Evolutionary conservation across 2,888 invertebrate genomes (phyloP).

Genomic region (Rambutsinella grinnellia): DNA sequence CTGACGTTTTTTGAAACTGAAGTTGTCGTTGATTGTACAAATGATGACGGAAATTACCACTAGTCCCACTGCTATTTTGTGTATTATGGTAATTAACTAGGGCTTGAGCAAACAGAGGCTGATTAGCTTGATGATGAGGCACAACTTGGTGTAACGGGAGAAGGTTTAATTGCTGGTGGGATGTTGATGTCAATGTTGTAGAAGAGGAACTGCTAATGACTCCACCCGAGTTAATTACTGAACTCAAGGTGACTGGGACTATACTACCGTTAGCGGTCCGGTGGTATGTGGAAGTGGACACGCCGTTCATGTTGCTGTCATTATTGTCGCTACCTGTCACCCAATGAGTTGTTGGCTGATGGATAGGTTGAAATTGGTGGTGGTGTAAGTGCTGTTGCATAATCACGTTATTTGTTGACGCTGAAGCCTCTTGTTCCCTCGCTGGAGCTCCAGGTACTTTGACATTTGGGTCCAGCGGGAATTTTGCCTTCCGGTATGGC

Average conservation of each 20-base stretch:
- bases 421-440: neutral
- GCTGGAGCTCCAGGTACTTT: constrained; percentile 1
- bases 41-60: constrained; percentile 33
- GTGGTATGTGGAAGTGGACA: constrained; percentile 1
- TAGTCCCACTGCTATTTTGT: constrained; percentile 24
- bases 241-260: constrained; percentile 1
- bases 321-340: neutral
- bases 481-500: constrained; percentile 65
- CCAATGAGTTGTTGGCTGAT: constrained; percentile 21
- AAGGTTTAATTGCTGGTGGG: neutral
- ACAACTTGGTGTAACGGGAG: constrained; percentile 45
- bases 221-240: constrained; percentile 6
- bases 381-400: constrained; percentile 27
- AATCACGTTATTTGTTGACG: constrained; percentile 5
- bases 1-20: constrained; percentile 28
- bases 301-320: constrained; percentile 1
- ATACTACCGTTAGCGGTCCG: constrained; percentile 4
- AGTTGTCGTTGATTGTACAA: constrained; percentile 37
- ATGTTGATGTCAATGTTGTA: neutral
- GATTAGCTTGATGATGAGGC: constrained; percentile 48
- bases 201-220: constrained; percentile 1
- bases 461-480: constrained; percentile 54
- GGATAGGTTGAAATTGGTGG: constrained; percentile 41
- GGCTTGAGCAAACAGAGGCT: constrained; percentile 48
- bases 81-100: constrained; percentile 49